Evolutionary conservation across 2,888 invertebrate genomes (phyloP), one percentile per base, ranked within the genome.

Genomic region (Eilema depressum): DNA sequence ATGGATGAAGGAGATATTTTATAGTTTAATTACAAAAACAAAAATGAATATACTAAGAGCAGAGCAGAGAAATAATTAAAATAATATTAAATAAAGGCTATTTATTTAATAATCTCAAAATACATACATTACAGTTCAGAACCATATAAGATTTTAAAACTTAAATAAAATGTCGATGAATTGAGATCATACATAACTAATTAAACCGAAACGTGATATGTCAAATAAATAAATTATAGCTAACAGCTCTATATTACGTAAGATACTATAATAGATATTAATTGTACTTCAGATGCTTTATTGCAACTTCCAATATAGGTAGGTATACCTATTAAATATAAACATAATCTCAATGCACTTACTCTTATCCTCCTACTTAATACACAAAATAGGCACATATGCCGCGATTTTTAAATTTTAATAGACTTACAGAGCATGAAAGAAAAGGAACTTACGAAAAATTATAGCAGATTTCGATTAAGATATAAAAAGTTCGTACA

Each of bases 201-300:
- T 78, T 68, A 77, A 78, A 78, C 74, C 74, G 66, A 75, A 74
- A 71, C 71, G 70, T 75, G 68, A 41, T 12, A 11, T 14, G 7
- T 41, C 41, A 41, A 17, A 17, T 70, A 71, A 63, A 75, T 79
- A 66, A 76, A 78, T 77, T 77, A 72, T 77, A 75, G 75, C 68
- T 66, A 64, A 75, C 37, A 61, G 68, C 69, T 71, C 33, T 79
- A 73, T 14, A 66, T 66, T 70, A 75, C 10, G 33, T 69, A 75
- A 80, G 68, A 75, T 75, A 72, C 70, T 76, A 33, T 26, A 73
- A 79, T 74, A 73, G 57, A 75, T 73, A 23, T 78, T 80, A 86
- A 68, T 89, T 91, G 90, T 92, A 91, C 91, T 91, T 86, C 83
- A 89, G 90, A 91, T 92, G 91, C 91, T 86, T 76, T 75, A 41